A percentile compares a stretch with the other conserved stretches of the same genome.
Conservation (phyloP, 2,888 invertebrate genomes). For the Amitus sp. region DNA sequence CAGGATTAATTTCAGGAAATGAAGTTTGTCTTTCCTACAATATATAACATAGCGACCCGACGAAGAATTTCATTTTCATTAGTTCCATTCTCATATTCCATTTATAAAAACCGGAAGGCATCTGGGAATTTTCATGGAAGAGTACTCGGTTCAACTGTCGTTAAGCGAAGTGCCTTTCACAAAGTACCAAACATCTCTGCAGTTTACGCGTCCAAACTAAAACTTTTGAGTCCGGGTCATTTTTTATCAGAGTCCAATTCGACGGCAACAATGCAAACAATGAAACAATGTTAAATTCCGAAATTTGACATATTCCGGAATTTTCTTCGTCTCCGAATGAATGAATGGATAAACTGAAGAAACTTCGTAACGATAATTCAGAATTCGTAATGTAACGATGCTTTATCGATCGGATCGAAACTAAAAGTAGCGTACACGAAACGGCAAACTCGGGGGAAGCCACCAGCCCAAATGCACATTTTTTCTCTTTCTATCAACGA, state of each 20-base stretch:
- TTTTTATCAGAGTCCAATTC: neutral
- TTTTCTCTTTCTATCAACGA: constrained; percentile 15
- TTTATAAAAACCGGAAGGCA: neutral
- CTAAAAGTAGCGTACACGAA: constrained; percentile 35
- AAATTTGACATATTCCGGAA: constrained; percentile 26
- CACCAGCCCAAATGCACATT: constrained; percentile 32
- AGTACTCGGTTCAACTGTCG: too few species aligned
- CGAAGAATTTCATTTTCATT: neutral
- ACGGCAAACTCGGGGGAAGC: constrained; percentile 36
- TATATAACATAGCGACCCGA: neutral
- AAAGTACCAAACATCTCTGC: neutral
- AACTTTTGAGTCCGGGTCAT: neutral
- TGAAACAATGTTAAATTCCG: constrained; percentile 16
- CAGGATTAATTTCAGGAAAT: too few species aligned
- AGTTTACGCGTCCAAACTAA: neutral
- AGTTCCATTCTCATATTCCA: neutral
- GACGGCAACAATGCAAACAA: neutral
- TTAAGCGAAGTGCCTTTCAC: too few species aligned
- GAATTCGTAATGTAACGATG: constrained; percentile 38
- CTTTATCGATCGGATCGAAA: constrained; percentile 41
- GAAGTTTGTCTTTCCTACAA: too few species aligned
- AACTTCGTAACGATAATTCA: constrained; percentile 29
- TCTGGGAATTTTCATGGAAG: neutral
- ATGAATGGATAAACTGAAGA: constrained; percentile 33
- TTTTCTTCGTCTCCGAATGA: constrained; percentile 25